phyloP scores from a whole-genome alignment of 1,140 invertebrate genomes.

The Stratiolaelaps scimitus region DNA sequence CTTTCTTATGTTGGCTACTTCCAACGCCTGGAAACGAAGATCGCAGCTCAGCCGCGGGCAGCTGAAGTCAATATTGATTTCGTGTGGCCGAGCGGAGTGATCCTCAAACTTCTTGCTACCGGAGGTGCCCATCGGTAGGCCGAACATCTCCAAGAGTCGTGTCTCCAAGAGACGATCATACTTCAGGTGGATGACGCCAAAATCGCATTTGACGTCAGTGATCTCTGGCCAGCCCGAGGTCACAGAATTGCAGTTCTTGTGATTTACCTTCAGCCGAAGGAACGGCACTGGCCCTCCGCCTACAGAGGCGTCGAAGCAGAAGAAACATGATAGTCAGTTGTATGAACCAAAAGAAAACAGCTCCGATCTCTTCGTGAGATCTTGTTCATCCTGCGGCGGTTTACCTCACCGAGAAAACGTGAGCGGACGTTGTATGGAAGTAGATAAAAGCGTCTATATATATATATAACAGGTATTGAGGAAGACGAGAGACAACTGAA shows the following conservation, averaged over 20 bases:
- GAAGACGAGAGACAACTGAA: too few species aligned
- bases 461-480: too few species aligned
- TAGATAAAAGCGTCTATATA: too few species aligned
- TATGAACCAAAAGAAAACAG: constrained; percentile 53
- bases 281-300: background rate
- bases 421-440: too few species aligned
- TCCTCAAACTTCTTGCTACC: background rate
- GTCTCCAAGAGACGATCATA: constrained; percentile 14
- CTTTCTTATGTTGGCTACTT: constrained; percentile 11
- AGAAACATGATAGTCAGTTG: constrained; percentile 38
- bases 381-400: too few species aligned
- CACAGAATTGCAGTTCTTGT: background rate
- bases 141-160: constrained; percentile 20
- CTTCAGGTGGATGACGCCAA: constrained; percentile 2
- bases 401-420: too few species aligned
- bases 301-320: too few species aligned
- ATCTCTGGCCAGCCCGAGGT: background rate
- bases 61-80: background rate
- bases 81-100: background rate
- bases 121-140: background rate
- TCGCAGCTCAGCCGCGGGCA: constrained; percentile 15
- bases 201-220: background rate
- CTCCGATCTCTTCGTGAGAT: too few species aligned
- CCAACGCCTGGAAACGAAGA: constrained; percentile 16
- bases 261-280: constrained; percentile 4